Evolutionary conservation across 2,797 vertebrate species (phyloP), one percentile per base, ranked within the genome.

Genomic region (Enteromius fasciolatus): DNA sequence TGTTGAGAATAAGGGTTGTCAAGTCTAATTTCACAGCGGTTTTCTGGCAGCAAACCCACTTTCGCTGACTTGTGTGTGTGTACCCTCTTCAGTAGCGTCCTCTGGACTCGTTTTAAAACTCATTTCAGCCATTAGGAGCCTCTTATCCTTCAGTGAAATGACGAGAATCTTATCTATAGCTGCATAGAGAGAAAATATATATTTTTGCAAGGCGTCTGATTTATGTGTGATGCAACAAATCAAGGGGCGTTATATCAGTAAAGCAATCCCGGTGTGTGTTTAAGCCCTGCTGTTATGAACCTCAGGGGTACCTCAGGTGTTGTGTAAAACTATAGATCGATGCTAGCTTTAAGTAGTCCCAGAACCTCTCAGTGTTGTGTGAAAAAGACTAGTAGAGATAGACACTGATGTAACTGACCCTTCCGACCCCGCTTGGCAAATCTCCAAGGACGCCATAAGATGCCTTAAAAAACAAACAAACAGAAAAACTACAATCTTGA

Each of bases 21-120:
- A 66, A 83, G 64, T 44, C 54, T 82, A 80, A 86, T 72, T 87
- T 48, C 25, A 31, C 57, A 41, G 28, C 39, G 52, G 77, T 85
- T 80, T 73, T 86, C 76, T 50, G 61, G 23, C 52, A 74, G 48
- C 73, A 64, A 61, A 57, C n/a, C 67, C 39, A 75, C 44, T 67
- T 68, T 86, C 70, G 28, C 59, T 23, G 44, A 48, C 69, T 83
- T 78, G 3, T 36, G 61, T 77, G 66, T 67, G 75, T 50, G 33
- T 64, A 67, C 52, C 61, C 61, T 61, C 59, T 61, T 85, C 39
- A 69, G 63, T 61, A 50, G 64, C 11, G 39, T 78, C 23, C 74
- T 78, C 75, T 77, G 39, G 63, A 59, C 61, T 46, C 20, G 41
- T 61, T 61, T 61, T 76, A 59, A 69, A 78, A 46, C 41, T 44